Conservation (phyloP, 2,797 vertebrate genomes). For the Gymnodraco acuticeps region DNA sequence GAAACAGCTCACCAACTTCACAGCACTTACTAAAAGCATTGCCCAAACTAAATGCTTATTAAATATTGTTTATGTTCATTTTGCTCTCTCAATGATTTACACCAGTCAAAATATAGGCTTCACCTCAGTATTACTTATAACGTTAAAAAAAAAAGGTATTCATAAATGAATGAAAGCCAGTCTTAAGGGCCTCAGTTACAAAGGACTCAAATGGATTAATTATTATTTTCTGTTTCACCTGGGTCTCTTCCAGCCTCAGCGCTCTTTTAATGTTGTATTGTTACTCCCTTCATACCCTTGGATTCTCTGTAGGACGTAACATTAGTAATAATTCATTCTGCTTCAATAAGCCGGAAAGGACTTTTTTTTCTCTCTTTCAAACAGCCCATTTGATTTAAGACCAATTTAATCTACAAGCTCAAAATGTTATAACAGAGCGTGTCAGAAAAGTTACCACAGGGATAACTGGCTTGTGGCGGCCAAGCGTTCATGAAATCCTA, state of each 20-base stretch:
- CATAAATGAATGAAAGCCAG: slow-evolving; percentile 17
- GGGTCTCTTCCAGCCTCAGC: no score
- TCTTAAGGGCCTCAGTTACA: slow-evolving; percentile 5
- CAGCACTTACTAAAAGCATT: no score
- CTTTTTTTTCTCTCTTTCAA: slow-evolving; percentile 6
- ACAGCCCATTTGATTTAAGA: slow-evolving; percentile 18
- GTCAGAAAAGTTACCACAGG: background rate
- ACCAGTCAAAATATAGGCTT: background rate
- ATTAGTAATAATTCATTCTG: slow-evolving; percentile 12
- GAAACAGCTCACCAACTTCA: no score
- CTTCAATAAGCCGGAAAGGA: slow-evolving; percentile 2
- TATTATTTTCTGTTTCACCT: background rate
- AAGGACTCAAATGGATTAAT: slow-evolving; percentile 25
- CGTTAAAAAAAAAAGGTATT: background rate
- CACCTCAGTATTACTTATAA: slow-evolving; percentile 3
- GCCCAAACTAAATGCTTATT: no score
- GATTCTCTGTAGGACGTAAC: no score
- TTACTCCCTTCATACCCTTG: no score
- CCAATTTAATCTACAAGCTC: slow-evolving; percentile 12
- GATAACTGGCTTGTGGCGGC: no score
- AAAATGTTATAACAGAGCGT: slow-evolving; percentile 9
- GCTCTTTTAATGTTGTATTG: no score
- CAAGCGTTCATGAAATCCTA: slow-evolving; percentile 5
- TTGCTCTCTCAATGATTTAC: slow-evolving; percentile 3
- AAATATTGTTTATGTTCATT: slow-evolving; percentile 3